Evolutionary conservation across 2,888 invertebrate species (phyloP).

Genomic region (Tipula vernalis): DNA sequence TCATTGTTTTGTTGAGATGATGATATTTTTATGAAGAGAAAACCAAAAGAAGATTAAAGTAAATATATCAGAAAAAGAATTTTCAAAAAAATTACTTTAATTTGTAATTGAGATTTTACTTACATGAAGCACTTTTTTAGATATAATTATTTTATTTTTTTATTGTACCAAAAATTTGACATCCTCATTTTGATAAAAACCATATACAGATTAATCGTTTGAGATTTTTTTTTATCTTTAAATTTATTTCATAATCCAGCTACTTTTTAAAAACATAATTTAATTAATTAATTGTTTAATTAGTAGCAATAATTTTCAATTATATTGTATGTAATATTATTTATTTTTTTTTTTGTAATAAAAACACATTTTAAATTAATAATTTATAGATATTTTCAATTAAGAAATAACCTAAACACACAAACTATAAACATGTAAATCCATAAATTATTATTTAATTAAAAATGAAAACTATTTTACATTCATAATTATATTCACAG

Average conservation of each 20-base stretch:
- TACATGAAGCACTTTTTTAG: background rate
- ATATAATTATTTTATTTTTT: background rate
- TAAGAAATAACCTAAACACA: background rate
- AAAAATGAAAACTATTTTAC: background rate
- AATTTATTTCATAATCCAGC: background rate
- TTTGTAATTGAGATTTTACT: background rate
- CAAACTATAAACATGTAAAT: background rate
- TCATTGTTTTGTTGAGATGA: background rate
- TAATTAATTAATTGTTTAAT: background rate
- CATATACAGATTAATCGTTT: background rate
- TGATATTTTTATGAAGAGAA: background rate
- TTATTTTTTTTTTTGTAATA: too few relatives aligned
- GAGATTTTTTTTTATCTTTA: background rate
- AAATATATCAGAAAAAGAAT: background rate
- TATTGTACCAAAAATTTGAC: background rate
- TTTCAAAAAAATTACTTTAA: background rate
- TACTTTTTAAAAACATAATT: background rate
- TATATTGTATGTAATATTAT: too few relatives aligned
- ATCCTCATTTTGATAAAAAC: background rate
- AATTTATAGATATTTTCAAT: background rate
- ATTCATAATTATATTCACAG: background rate
- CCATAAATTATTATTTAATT: background rate
- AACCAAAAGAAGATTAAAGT: conserved; percentile 4
- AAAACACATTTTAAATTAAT: background rate
- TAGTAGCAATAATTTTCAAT: background rate